These are phyloP conservation scores for Epinephelus fuscoguttatus DNA, from an alignment of 2,113 vertebrate species.

Conservation along the genomic window DNA sequence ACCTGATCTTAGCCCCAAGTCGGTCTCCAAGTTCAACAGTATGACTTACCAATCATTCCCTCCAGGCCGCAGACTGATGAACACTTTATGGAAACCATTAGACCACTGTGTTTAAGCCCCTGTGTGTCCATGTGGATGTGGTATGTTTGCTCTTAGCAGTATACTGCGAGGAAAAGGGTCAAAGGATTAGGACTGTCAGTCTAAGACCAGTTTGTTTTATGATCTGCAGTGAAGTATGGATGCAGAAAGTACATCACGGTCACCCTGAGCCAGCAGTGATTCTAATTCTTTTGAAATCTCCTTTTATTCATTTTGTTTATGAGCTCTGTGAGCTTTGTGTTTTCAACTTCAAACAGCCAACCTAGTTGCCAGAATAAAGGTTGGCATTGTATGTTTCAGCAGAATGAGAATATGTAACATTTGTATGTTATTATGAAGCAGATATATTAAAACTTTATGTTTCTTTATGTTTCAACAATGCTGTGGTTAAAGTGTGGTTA, in stretches of 20 bases:
- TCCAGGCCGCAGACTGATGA: conserved; percentile 63
- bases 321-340: not conserved
- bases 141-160: conserved; percentile 49
- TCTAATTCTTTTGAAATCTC: not conserved
- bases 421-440: no score
- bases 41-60: conserved; percentile 54
- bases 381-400: no score
- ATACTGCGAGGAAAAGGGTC: conserved; percentile 39
- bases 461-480: no score
- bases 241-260: conserved; percentile 5
- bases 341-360: not conserved
- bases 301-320: not conserved
- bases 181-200: conserved; percentile 38
- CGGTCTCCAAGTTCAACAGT: conserved; percentile 67
- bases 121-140: conserved; percentile 53
- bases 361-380: no score
- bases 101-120: conserved; percentile 52
- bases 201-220: conserved; percentile 27
- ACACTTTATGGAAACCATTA: conserved; percentile 74
- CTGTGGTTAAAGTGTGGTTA: no score
- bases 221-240: conserved; percentile 12
- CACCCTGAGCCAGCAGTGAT: not conserved
- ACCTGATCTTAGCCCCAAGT: conserved; percentile 59
- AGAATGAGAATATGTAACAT: no score
- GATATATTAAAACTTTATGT: no score